These are phyloP conservation scores for Gymnosoma rotundatum DNA, from an alignment of 2,888 invertebrate genomes.

Conservation along the genomic window DNA sequence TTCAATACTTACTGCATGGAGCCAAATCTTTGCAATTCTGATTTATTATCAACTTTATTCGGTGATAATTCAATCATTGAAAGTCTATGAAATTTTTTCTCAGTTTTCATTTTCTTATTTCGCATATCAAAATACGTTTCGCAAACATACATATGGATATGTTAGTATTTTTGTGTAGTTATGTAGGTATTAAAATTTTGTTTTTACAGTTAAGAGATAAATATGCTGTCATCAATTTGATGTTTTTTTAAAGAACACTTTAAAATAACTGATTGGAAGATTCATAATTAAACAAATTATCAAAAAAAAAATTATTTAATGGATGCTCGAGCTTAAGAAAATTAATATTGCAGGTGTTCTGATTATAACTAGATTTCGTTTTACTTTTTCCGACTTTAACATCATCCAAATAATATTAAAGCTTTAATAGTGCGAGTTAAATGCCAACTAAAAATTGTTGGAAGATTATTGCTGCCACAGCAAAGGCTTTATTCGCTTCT, in stretches of 20 bases:
- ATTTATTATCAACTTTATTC: conserved; percentile 14
- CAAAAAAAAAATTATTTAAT: too few relatives aligned
- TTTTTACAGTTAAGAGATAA: not conserved
- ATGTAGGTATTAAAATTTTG: not conserved
- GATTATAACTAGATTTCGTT: too few relatives aligned
- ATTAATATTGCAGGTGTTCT: too few relatives aligned
- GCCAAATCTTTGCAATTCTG: conserved; percentile 52
- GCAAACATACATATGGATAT: not conserved
- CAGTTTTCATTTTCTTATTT: not conserved
- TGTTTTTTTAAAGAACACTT: conserved; percentile 69
- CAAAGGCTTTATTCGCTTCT: conserved; percentile 46
- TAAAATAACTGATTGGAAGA: not conserved
- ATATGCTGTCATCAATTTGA: not conserved
- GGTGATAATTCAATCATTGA: conserved; percentile 73
- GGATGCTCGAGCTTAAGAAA: too few relatives aligned
- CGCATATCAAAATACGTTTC: not conserved
- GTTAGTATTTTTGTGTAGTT: not conserved
- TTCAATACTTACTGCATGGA: conserved; percentile 68
- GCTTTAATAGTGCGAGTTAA: conserved; percentile 51
- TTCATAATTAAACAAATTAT: not conserved
- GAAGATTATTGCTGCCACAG: conserved; percentile 64
- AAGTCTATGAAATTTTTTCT: conserved; percentile 71
- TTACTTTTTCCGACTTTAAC: not conserved
- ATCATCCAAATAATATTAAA: not conserved
- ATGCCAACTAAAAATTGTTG: conserved; percentile 59